Evolutionary conservation across 92 coral and sea anemone species (phyloP).

Genomic region (Palythoa caribaeorum): DNA sequence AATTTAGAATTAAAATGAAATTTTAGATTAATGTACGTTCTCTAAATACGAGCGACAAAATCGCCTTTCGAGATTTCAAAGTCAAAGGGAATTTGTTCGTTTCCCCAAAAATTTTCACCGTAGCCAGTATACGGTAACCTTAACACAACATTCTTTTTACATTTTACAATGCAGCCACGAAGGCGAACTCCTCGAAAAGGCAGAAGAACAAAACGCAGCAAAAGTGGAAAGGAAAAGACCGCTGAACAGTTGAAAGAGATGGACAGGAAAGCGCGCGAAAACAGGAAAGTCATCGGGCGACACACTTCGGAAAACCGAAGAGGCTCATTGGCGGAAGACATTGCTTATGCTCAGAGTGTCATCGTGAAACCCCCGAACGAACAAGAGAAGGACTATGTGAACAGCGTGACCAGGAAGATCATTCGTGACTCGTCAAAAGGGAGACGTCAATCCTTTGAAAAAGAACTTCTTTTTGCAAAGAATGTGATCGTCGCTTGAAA

Average conservation of each 20-base stretch:
- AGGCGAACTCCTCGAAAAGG: neutral
- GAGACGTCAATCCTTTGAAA: constrained; percentile 11
- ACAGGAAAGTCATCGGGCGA: neutral
- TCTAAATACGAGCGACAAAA: too few relatives aligned
- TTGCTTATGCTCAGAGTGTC: constrained; percentile 13
- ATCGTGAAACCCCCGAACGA: neutral
- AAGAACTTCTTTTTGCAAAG: constrained; percentile 22
- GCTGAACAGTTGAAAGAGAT: neutral
- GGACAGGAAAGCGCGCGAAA: constrained; percentile 18
- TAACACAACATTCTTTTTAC: neutral
- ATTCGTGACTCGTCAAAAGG: neutral
- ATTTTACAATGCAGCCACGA: neutral
- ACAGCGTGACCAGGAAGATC: constrained; percentile 7
- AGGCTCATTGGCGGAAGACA: constrained; percentile 8
- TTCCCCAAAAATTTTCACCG: too few relatives aligned
- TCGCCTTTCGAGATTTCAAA: too few relatives aligned
- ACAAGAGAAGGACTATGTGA: constrained; percentile 5
- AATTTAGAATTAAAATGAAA: too few relatives aligned
- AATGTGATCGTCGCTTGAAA: constrained; percentile 11
- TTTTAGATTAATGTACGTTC: too few relatives aligned
- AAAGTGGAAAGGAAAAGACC: neutral
- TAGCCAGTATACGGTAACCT: too few relatives aligned
- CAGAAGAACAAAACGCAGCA: neutral
- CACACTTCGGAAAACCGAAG: neutral
- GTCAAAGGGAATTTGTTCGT: too few relatives aligned